Evolutionary conservation across 2,888 invertebrate genomes (phyloP).

Genomic region (Apeira syringaria): DNA sequence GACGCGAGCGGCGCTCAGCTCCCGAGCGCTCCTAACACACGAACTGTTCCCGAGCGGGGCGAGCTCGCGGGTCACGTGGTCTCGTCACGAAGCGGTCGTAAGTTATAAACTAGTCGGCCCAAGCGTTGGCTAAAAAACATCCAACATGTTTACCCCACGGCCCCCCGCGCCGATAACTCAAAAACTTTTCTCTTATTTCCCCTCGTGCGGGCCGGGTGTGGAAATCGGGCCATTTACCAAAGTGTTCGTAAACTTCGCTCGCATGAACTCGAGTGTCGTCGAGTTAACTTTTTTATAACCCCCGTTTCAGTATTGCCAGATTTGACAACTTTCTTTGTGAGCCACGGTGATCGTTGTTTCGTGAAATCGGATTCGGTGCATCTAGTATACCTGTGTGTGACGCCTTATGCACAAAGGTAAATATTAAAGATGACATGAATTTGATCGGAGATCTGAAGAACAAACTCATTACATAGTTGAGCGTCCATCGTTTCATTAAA

Average conservation of each 20-base stretch:
- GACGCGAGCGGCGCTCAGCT: no score
- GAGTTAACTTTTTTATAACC: conserved; percentile 63
- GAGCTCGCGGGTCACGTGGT: conserved; percentile 40
- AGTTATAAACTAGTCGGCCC: conserved; percentile 58
- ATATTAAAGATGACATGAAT: no score
- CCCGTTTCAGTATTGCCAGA: conserved; percentile 46
- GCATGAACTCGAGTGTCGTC: conserved; percentile 61
- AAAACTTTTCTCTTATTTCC: conserved; percentile 71
- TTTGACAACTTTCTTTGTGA: conserved; percentile 46
- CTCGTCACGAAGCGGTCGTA: conserved; percentile 51
- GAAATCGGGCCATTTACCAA: conserved; percentile 69
- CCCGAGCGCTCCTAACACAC: no score
- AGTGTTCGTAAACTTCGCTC: conserved; percentile 68
- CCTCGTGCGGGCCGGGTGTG: conserved; percentile 43
- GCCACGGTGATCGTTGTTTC: conserved; percentile 6
- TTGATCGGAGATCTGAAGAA: no score
- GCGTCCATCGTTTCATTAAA: no score
- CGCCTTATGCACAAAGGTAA: no score
- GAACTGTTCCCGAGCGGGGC: not conserved
- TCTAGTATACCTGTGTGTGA: no score
- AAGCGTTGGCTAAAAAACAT: conserved; percentile 64
- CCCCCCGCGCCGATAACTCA: conserved; percentile 52
- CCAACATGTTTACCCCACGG: conserved; percentile 64
- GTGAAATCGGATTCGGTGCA: no score
- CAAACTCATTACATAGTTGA: no score